phyloP scores from a whole-genome alignment of 1,140 invertebrate species.

The Phortica variegata region DNA sequence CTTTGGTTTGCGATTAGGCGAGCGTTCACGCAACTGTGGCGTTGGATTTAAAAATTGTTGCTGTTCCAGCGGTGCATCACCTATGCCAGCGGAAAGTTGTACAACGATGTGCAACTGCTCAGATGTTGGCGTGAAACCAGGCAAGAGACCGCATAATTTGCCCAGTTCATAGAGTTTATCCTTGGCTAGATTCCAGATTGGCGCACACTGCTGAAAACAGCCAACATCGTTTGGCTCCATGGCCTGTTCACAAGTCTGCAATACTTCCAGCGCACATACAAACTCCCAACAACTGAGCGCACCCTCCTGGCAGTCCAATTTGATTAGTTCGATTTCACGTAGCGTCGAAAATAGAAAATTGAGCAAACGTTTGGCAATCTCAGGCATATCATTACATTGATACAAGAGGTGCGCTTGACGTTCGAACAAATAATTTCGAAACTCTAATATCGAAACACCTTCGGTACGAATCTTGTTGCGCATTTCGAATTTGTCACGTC shows the following conservation, averaged over 20 bases:
- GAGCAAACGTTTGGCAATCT: conserved; percentile 47
- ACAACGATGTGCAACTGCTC: conserved; percentile 89
- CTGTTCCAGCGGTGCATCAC: conserved; percentile 61
- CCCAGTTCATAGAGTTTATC: conserved; percentile 89
- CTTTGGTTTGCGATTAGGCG: conserved; percentile 54
- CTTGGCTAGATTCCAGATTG: conserved; percentile 87
- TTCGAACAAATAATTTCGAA: conserved; percentile 92
- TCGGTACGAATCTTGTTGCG: conserved; percentile 70
- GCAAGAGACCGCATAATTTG: conserved; percentile 87
- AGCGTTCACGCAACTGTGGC: conserved; percentile 45
- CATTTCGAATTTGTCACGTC: conserved; percentile 67
- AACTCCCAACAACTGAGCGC: conserved; percentile 92
- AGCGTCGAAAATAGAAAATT: conserved; percentile 51
- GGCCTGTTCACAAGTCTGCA: conserved; percentile 75
- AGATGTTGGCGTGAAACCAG: conserved; percentile 77
- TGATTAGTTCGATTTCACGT: conserved; percentile 48
- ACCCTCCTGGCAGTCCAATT: conserved; percentile 68
- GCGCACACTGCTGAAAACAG: conserved; percentile 81
- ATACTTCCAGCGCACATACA: conserved; percentile 85
- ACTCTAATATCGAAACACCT: conserved; percentile 80
- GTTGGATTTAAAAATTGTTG: conserved; percentile 40
- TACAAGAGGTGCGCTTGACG: conserved; percentile 72
- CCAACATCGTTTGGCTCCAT: conserved; percentile 66
- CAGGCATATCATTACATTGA: conserved; percentile 41
- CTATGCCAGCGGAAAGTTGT: conserved; percentile 86